Conservation (phyloP, 2,113 vertebrate species). For the Silurus glanis region DNA sequence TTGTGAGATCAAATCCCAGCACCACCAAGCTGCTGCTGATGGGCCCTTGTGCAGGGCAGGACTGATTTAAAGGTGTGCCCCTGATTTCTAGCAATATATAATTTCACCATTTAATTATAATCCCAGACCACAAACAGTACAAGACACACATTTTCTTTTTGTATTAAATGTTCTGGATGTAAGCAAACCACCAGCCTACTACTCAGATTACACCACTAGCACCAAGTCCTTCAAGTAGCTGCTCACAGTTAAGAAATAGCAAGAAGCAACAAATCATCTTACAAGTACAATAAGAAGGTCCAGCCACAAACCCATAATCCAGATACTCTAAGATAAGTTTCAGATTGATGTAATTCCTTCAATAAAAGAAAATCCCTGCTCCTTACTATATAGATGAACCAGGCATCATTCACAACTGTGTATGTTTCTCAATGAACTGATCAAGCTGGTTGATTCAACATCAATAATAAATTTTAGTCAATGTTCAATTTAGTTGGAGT, state of each 20-base stretch:
- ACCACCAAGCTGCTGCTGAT: no score
- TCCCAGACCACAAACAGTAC: background rate
- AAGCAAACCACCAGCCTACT: slow-evolving; percentile 93
- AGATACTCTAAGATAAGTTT: background rate
- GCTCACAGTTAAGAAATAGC: slow-evolving; percentile 66
- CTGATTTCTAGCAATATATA: background rate
- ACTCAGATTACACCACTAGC: slow-evolving; percentile 83
- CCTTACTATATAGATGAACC: background rate
- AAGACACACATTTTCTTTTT: background rate
- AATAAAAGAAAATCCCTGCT: background rate
- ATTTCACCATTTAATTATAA: background rate
- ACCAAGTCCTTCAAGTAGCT: slow-evolving; percentile 89
- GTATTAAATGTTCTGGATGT: slow-evolving; percentile 77
- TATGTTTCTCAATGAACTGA: no score
- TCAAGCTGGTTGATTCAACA: background rate
- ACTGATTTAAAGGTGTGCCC: slow-evolving; percentile 4
- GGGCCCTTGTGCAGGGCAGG: no score
- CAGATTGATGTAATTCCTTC: background rate
- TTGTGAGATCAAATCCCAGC: no score
- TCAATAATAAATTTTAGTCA: background rate
- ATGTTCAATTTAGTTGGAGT: background rate
- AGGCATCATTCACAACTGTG: no score
- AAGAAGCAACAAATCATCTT: background rate
- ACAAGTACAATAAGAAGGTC: background rate
- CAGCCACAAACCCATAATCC: background rate